Evolutionary conservation across 1,140 invertebrate species (phyloP).

Genomic region (Galendromus occidentalis): DNA sequence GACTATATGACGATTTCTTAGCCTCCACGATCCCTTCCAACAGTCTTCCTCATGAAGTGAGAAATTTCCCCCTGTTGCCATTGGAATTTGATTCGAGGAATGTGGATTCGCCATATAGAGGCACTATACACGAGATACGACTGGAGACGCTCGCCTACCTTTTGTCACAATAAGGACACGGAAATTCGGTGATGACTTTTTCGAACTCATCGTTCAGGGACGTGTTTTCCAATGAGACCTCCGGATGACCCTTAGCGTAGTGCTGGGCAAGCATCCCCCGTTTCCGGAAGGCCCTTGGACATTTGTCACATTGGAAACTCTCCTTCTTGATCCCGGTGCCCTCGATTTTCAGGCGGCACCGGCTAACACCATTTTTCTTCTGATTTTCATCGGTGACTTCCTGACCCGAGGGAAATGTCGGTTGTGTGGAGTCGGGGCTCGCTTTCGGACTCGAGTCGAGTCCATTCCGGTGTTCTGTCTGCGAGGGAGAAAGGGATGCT

Average conservation of each 20-base stretch:
- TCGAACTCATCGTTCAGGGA: not conserved
- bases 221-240: constrained; percentile 42
- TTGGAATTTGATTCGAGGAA: too few relatives aligned
- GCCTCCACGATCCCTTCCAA: too few relatives aligned
- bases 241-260: constrained; percentile 59
- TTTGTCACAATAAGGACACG: constrained; percentile 67
- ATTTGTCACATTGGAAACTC: not conserved
- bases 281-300: not conserved
- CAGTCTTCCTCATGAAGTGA: too few relatives aligned
- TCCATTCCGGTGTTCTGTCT: too few relatives aligned
- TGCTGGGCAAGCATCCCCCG: constrained; percentile 67
- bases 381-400: too few relatives aligned
- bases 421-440: not conserved
- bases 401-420: not conserved
- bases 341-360: not conserved
- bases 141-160: constrained; percentile 28
- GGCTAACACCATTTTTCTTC: too few relatives aligned
- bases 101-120: too few relatives aligned
- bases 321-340: not conserved
- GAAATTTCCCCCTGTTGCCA: too few relatives aligned
- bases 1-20: too few relatives aligned
- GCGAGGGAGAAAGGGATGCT: too few relatives aligned
- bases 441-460: not conserved
- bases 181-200: constrained; percentile 53
- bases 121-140: not conserved